A percentile compares a stretch with the other conserved stretches of the same genome.
phyloP scores from a whole-genome alignment of 2,797 vertebrate species.

The Neopelma chrysocephalum region DNA sequence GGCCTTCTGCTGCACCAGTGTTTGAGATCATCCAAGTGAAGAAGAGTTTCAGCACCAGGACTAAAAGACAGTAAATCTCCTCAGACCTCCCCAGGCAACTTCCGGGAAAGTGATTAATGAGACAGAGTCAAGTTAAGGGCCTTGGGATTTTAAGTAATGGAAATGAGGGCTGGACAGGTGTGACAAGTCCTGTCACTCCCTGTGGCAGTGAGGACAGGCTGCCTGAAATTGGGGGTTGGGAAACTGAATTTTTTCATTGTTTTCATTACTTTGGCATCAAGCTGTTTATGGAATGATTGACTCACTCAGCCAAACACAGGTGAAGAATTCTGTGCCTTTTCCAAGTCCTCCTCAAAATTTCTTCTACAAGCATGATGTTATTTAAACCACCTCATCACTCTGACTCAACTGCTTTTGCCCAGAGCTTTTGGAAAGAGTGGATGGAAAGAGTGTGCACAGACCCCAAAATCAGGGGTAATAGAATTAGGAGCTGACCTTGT shows the following conservation, averaged over 20 bases:
- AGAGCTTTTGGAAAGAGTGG: not conserved
- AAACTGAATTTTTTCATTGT: not conserved
- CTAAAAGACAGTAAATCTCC: not conserved
- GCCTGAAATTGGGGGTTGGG: not conserved
- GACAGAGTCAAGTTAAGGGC: not conserved
- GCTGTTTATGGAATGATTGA: not conserved
- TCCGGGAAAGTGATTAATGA: not conserved
- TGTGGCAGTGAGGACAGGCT: not conserved
- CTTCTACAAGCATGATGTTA: rapidly evolving
- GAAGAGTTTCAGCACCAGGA: rapidly evolving
- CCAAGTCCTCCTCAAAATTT: not conserved
- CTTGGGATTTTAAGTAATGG: not conserved
- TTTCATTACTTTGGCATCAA: not conserved
- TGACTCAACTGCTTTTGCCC: not conserved
- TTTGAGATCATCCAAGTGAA: rapidly evolving
- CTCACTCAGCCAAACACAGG: not conserved
- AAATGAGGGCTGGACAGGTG: not conserved
- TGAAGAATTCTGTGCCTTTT: not conserved
- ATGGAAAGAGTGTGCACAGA: not conserved
- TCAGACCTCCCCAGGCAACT: not conserved
- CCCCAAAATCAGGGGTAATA: not conserved
- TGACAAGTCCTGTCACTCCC: not conserved
- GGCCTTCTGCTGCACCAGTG: not conserved
- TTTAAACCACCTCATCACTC: not conserved
- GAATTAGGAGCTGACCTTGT: not conserved